A percentile compares a stretch with the other conserved stretches of the same genome.
Conservation (phyloP, 2,797 vertebrate genomes). For the Kryptolebias ocellatus region DNA sequence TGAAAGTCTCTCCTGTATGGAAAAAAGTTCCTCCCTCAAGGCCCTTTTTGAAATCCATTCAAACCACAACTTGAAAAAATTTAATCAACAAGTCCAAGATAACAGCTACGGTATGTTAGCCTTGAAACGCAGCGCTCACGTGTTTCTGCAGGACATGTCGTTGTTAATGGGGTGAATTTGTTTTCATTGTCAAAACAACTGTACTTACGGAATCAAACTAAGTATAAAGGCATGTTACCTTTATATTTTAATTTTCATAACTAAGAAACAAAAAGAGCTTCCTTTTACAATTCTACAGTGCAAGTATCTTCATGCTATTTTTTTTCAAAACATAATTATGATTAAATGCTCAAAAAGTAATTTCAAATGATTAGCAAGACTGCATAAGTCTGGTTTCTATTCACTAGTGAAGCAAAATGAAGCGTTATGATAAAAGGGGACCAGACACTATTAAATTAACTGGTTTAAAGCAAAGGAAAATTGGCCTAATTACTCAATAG, state of each 20-base stretch:
- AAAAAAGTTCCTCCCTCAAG: background rate
- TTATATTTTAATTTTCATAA: background rate
- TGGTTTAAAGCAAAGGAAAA: too few relatives aligned
- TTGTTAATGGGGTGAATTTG: slow-evolving; percentile 4
- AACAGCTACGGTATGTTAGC: background rate
- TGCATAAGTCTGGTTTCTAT: background rate
- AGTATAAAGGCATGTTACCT: background rate
- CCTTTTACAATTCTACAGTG: too few relatives aligned
- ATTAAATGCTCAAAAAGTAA: background rate
- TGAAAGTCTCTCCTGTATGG: background rate
- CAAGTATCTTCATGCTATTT: background rate
- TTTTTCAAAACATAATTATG: background rate
- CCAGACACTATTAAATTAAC: too few relatives aligned
- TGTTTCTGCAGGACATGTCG: slow-evolving; percentile 1
- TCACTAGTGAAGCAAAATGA: background rate
- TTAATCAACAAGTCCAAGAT: slow-evolving; percentile 5
- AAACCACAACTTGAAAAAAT: slow-evolving; percentile 5
- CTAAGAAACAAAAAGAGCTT: slow-evolving; percentile 7
- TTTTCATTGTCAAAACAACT: slow-evolving; percentile 3
- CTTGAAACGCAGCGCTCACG: background rate
- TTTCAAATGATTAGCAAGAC: background rate
- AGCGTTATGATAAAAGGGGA: background rate
- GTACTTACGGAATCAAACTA: background rate
- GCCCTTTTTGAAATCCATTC: slow-evolving; percentile 14
- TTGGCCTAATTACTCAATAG: too few relatives aligned